Base-by-base conservation (phyloP, 2,888 invertebrate genomes). In the Clusia tigrina region DNA sequence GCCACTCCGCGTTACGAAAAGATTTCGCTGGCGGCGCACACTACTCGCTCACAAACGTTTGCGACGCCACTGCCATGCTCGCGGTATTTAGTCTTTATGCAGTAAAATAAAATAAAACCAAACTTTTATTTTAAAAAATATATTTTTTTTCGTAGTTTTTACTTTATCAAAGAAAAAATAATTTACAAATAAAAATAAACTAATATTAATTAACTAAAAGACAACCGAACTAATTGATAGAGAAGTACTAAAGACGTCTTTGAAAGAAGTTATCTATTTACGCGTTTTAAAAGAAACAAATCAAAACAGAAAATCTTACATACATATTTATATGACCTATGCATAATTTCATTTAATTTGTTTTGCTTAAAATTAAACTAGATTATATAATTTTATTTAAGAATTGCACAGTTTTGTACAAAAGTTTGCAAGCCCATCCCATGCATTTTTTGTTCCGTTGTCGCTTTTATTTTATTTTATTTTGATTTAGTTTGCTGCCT, bases 231-330 rank as follows among this genome's bases (percentile, higher is more conserved):
- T 48, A 17, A 23, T 48, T 55, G 24, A 32, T 22, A 46, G 51
- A 58, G 26, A 48, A 24, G 60, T 64, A 64, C 60, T 64, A 64
- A n/a, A n/a, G 60, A 60, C 57, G 60, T 64, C 63, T 64, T 64
- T 64, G 63, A 64, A 64, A 60, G 60, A 60, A 60, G 63, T 54
- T 60, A 42, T 64, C 25, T 22, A 42, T 32, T n/a, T n/a, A n/a
- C n/a, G n/a, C n/a, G 42, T 42, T 42, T 42, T 10, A n/a, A 42
- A n/a, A 42, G n/a, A 42, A 42, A 32, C 6, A 32, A 32, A 6
- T 32, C 32, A 32, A 6, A 42, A 42, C 42, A n/a, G n/a, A 42
- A 42, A 42, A 6, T 42, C 10, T n/a, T 32, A 9, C 12, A 32
- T 9, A 32, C 32, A 9, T 32, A 12, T 32, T 32, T 32, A 32